Evolutionary conservation across 2,113 vertebrate genomes (phyloP), one percentile per base, ranked within the genome.

Genomic region (Herpailurus yagouaroundi): DNA sequence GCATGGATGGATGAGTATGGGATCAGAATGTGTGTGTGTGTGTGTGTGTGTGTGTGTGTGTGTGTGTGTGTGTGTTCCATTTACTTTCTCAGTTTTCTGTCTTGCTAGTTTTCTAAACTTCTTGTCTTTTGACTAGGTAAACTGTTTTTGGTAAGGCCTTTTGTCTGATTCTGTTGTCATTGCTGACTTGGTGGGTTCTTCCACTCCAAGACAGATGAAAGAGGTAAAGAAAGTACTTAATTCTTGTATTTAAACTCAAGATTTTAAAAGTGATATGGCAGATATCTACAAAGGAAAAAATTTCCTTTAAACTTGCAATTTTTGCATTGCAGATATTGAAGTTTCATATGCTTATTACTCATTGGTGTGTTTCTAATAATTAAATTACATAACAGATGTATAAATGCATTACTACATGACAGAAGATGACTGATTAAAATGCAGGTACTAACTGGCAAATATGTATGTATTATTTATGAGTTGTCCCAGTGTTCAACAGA

Each of bases 391-490:
- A 98, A 97, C 93, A 98, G 91, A 97, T 97, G 89, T 98, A 94
- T 98, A 98, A 98, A 98, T 97, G 71, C 95, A 98, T 98, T 98
- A 95, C 91, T 96, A 97, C 91, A 97, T 94, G 97, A 98, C 92
- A 98, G 97, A 97, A 98, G 92, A 97, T 96, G 84, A 92, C 95
- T 98, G 95, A 98, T 97, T 98, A 98, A 98, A 98, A 98, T 97
- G 89, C 95, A 98, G 73, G 94, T 89, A 85, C 97, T 96, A 96
- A 91, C 71, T 92, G 89, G 80, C 95, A 98, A 1, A 33, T 97
- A 96, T 85, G 45, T 60, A 97, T 96, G 97, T 97, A 98, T 98
- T 98, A 98, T 98, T 98, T 98, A 98, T 98, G 98, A 98, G 33
- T 97, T 92, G 97, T 98, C 83, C 1, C 95, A 93, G 96, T 96